Evolutionary conservation across 2,888 invertebrate species (phyloP), one percentile per base, ranked within the genome.

Genomic region (Bedellia somnulentella): DNA sequence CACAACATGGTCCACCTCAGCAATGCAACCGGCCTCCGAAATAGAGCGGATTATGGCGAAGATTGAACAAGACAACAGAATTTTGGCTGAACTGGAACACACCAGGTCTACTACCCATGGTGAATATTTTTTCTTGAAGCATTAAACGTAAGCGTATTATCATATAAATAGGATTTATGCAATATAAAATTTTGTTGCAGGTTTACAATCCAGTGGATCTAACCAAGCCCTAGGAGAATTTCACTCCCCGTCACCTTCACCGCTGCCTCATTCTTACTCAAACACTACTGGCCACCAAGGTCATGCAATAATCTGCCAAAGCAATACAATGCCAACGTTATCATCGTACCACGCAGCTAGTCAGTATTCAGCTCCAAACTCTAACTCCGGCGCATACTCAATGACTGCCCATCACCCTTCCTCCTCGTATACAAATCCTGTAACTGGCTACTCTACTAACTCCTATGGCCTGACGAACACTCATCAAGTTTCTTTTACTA

Each of bases 1-100:
- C 23, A 53, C 55, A 15, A 57, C 61, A 18, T 70, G 67, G 67
- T 54, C 61, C 0, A 44, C 57, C 45, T 46, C 55, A 57, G 52
- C 79, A 51, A 54, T 64, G 24, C 43, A 42, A 46, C 71, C 73
- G 1, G 83, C 82, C 39, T 82, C 86, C 24, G 93, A 93, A 76
- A 93, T 93, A 58, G 93, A 93, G 67, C 82, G 91, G 53, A 91
- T 94, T 61, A 93, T 94, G 89, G 93, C 93, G 44, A 93, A 93
- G 79, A 91, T 94, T 51, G 93, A 93, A 68, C 93, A 93, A 68
- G 86, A 86, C 73, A 88, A 89, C 73, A 81, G 89, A 47, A 89
- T 93, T 49, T 80, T 93, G 52, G 93, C 93, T 41, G 93, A 94
- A 58, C 75, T 93, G 52, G 93, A 94, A 60, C 90, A 90, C 60